Conservation (phyloP, 2,888 invertebrate genomes). For the Sinodicranocentrus sp. region DNA sequence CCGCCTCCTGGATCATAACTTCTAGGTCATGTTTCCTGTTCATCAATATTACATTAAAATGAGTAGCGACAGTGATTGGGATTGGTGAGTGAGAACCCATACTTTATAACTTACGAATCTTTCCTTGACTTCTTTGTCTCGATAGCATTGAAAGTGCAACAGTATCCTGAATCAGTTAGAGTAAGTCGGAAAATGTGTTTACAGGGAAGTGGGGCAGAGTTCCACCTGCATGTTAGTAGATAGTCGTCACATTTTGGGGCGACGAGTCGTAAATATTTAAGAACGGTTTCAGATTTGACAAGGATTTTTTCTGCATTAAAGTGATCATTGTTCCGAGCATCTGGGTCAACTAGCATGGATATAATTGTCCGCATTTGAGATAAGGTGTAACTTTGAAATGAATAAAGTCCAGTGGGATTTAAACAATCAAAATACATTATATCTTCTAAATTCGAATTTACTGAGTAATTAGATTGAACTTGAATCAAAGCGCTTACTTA, state of each 20-base stretch:
- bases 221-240: conserved; percentile 71
- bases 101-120: conserved; percentile 62
- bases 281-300: conserved; percentile 64
- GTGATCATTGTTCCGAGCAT: conserved; percentile 69
- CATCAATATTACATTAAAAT: conserved; percentile 3
- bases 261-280: conserved; percentile 74
- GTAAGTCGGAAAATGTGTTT: conserved; percentile 68
- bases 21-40: conserved; percentile 70
- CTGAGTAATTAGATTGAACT: too few species aligned
- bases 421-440: conserved; percentile 5
- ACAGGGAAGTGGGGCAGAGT: conserved; percentile 66
- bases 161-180: conserved; percentile 75
- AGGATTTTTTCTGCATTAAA: conserved; percentile 56
- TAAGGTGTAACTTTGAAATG: conserved; percentile 67
- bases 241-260: conserved; percentile 75
- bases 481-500: conserved; percentile 55
- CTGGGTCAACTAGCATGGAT: conserved; percentile 73
- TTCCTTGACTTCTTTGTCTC: conserved; percentile 69
- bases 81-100: neutral
- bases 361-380: conserved; percentile 74
- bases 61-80: neutral
- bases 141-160: conserved; percentile 75
- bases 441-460: neutral
- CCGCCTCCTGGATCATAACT: conserved; percentile 70
- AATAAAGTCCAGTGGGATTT: neutral